phyloP scores from a whole-genome alignment of 2,113 vertebrate genomes.

The Dasyprocta punctata region DNA sequence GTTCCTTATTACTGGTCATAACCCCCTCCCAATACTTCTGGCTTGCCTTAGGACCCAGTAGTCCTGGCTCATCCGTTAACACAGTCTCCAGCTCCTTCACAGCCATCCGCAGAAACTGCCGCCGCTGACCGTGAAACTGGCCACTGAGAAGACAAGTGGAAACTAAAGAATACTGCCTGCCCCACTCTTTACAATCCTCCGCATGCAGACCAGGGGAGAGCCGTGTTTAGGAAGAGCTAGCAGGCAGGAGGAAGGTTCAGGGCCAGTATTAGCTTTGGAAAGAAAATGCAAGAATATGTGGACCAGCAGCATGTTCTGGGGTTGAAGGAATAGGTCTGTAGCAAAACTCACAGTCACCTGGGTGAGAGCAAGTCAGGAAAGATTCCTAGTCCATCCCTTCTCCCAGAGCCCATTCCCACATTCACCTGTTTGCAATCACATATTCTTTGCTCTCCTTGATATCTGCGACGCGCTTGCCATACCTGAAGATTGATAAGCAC shows the following conservation, averaged over 20 bases:
- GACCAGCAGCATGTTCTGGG: not conserved
- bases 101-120: slow-evolving; percentile 88
- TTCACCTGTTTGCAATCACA: slow-evolving; percentile 88
- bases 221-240: not conserved
- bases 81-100: slow-evolving; percentile 91
- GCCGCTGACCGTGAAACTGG: slow-evolving; percentile 90
- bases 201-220: not conserved
- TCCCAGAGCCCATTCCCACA: not conserved
- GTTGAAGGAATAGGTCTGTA: not conserved
- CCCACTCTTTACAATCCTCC: not conserved
- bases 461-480: slow-evolving; percentile 91
- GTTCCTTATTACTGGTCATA: not conserved
- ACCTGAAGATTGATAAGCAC: slow-evolving; percentile 83
- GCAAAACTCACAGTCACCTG: not conserved
- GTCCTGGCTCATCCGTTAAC: slow-evolving; percentile 93
- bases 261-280: not conserved
- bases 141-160: slow-evolving; percentile 85
- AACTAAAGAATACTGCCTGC: not conserved
- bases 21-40: not conserved
- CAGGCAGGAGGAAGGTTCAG: not conserved
- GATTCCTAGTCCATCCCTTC: not conserved
- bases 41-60: slow-evolving; percentile 94
- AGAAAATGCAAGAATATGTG: not conserved
- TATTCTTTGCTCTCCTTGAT: slow-evolving; percentile 95
- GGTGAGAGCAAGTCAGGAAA: not conserved